Evolutionary conservation across 2,797 vertebrate genomes (phyloP).

Genomic region (Corythornis leucogaster): DNA sequence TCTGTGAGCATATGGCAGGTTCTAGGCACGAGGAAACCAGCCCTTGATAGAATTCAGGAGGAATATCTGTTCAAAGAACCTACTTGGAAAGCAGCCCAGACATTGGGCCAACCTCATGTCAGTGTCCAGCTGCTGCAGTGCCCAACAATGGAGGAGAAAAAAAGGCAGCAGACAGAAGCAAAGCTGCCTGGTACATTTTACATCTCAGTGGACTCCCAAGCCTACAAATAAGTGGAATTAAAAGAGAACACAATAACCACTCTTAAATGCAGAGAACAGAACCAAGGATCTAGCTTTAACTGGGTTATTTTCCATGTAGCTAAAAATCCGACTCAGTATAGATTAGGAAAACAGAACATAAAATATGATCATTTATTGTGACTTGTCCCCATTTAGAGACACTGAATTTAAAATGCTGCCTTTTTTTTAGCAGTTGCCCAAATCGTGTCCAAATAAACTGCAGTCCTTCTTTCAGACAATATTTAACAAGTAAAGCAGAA

Average conservation of each 20-base stretch:
- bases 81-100: constrained; percentile 42
- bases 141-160: neutral
- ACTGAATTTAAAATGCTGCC: neutral
- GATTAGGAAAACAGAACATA: neutral
- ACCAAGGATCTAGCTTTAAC: neutral
- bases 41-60: constrained; percentile 11
- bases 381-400: neutral
- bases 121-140: neutral
- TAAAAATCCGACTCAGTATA: neutral
- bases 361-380: neutral
- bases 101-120: neutral
- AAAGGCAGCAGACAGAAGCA: neutral
- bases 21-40: constrained; percentile 1
- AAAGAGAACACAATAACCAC: neutral
- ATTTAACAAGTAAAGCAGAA: neutral
- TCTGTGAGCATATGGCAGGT: neutral
- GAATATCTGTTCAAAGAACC: constrained; percentile 47
- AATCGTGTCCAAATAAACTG: neutral
- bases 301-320: neutral
- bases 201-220: neutral
- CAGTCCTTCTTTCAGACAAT: neutral
- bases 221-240: neutral
- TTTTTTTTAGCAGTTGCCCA: neutral
- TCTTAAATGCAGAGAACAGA: neutral
- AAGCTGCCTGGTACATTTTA: neutral